Base-by-base conservation (phyloP, 2,888 invertebrate genomes). In the Euzetes globulus region DNA sequence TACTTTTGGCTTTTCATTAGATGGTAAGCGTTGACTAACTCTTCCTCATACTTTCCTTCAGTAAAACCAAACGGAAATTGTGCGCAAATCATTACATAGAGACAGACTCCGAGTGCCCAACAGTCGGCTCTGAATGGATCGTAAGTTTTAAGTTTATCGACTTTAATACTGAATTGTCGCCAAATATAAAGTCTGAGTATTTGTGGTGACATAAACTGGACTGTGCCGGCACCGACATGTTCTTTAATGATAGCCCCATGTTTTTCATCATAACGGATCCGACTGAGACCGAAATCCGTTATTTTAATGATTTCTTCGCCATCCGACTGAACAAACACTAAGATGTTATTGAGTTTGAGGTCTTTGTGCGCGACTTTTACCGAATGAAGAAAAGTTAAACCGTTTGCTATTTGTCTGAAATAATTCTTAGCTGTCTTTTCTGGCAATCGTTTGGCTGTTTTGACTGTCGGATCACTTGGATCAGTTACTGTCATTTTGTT, bases 351-450 rank as follows among this genome's bases (percentile, higher is more conserved):
- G 22, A 55, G 55, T 25, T 55, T 55, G 19, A 55, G 55, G 55
- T 55, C 55, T 25, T 22, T 19, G 55, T 55, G 55, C 22, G 55
- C 55, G 25, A 55, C 27, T 99, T 99, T 85, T 92, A 41, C 41
- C 41, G 41, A 41, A 41, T 55, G 55, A 1, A 55, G 3, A 55
- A 22, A 55, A 9, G n/a, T 13, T 11, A 55, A 25, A 11, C 55
- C 55, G 1, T 55, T 25, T 1, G 25, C 2, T 55, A 55, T 55
- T 55, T 55, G 55, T 2, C 7, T 22, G 3, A 55, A 17, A 55
- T 55, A 55, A 9, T 55, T 9, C 13, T 25, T 55, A 1, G n/a
- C 55, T 25, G 22, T 55, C 55, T 25, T 19, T 25, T 55, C 55
- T 4, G 55, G 19, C 25, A 55, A 11, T 55, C 55, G n/a, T 2